A percentile compares a stretch with the other conserved stretches of the same genome.
Conservation (phyloP, 2,797 vertebrate genomes). For the Eulemur coronatus region DNA sequence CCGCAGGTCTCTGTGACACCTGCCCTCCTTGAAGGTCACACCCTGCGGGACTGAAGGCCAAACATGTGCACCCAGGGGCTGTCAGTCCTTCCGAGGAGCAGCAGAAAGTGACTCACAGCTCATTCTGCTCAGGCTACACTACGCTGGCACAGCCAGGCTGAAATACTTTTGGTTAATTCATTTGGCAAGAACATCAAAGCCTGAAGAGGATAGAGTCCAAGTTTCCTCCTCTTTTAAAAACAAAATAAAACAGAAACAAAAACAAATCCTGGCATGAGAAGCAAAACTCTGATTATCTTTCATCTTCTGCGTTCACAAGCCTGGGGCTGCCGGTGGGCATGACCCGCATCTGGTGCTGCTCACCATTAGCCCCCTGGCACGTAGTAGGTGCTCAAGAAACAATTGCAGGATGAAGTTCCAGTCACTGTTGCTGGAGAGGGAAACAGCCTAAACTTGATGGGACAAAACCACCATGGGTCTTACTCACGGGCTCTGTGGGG, state of each 20-base stretch:
- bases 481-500: background rate
- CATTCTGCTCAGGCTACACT: background rate
- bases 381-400: background rate
- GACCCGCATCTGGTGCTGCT: accelerated
- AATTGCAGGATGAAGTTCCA: accelerated
- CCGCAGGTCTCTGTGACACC: background rate
- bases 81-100: background rate
- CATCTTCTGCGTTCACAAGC: background rate
- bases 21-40: background rate
- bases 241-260: conserved; percentile 28
- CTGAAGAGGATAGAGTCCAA: conserved; percentile 40
- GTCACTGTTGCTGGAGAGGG: background rate
- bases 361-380: accelerated
- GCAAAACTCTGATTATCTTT: background rate
- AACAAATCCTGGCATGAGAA: conserved; percentile 26
- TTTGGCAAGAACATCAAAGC: conserved; percentile 79
- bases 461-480: accelerated
- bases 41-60: accelerated
- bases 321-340: accelerated
- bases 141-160: background rate
- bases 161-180: conserved; percentile 65
- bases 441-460: accelerated
- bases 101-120: conserved; percentile 63
- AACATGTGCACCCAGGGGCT: background rate
- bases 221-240: conserved; percentile 50